Base-by-base conservation (phyloP, 2,113 vertebrate species). In the Pomatostomus ruficeps region DNA sequence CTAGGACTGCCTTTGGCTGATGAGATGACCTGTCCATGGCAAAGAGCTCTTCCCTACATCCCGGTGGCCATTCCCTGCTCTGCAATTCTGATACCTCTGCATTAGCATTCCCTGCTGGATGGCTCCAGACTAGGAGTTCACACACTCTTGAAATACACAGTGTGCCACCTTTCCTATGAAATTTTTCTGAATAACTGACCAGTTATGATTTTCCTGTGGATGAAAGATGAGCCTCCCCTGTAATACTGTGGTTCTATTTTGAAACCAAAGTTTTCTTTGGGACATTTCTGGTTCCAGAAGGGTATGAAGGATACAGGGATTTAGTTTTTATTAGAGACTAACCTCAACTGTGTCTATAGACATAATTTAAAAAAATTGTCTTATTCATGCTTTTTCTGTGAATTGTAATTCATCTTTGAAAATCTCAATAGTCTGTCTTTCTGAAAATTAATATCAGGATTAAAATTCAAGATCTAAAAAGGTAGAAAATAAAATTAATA, bases 171-270 rank as follows among this genome's bases (percentile, higher is more conserved):
- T 88, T 58, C 12, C 21, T 20, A 0, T 16, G 12, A 31, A 10
- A 2, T 46, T 63, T 10, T 43, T 84, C 10, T 36, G 19, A 51
- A 46, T 16, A 25, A 58, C 21, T 58, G 16, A 31, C 21, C 5
- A 33, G 3, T 48, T 11, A 4, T 49, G 20, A 33, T 48, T 67
- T 52, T 61, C 7, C 20, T 52, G 18, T 63, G 12, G 7, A 42
- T 26, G 25, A 62, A 63, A 73, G 15, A 14, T 18, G 2, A n/a
- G 28, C 84, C 81, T 35, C 7, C 21, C 5, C 4, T 51, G 12
- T 15, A 66, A 36, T 1, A 5, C 0, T 6, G 3, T 11, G 2
- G 3, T 33, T n/a, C 43, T 5, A 5, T 7, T 49, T 67, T 26
- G 15, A 26, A 67, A 58, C 1, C 1, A 57, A 14, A 11, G 6